Base-by-base conservation (phyloP, 2,113 vertebrate genomes). In the Ammospiza nelsoni region DNA sequence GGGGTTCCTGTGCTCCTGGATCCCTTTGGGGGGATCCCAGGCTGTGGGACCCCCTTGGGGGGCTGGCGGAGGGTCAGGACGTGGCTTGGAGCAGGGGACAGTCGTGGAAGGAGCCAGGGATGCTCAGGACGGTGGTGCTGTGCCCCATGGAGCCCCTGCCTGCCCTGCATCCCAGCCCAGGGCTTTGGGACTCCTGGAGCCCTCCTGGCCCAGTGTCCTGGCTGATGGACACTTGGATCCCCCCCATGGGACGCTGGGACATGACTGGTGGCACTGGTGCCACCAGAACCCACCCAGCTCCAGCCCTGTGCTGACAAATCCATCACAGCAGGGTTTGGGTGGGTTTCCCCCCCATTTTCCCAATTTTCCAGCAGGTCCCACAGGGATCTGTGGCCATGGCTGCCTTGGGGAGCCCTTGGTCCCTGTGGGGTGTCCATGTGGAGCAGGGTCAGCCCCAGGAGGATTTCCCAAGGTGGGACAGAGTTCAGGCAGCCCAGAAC, bases 351-450 rank as follows among this genome's bases (percentile, higher is more conserved):
- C 6, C 5, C 8, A 2, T 1, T 5, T 31, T 35, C 25, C 2
- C 37, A 6, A 0, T 80, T 91, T 76, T 28, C 12, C 31, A 22
- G 55, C 4, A 25, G 24, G 12, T 55, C 28, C 33, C 6, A 2
- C 3, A 28, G 24, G 82, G 69, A 20, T 59, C 19, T 13, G 25
- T 39, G 22, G 25, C 2, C 1, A 2, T 6, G 0, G 0, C 61
- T 43, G 52, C 18, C 9, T 4, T 2, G 0, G 1, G 80, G 31
- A 61, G 68, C 57, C 77, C 29, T 5, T 25, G 28, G 12, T 39
- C 11, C 11, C 39, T 0, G 0, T 4, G 33, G 9, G 68, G 46
- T 61, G 37, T 4, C 41, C 61, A 58, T 75, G 62, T 3, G 48
- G 41, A 28, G 54, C 69, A 55, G 48, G 35, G 4, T 15, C 9